phyloP scores from a whole-genome alignment of 2,113 vertebrate genomes.

The Boleophthalmus pectinirostris region DNA sequence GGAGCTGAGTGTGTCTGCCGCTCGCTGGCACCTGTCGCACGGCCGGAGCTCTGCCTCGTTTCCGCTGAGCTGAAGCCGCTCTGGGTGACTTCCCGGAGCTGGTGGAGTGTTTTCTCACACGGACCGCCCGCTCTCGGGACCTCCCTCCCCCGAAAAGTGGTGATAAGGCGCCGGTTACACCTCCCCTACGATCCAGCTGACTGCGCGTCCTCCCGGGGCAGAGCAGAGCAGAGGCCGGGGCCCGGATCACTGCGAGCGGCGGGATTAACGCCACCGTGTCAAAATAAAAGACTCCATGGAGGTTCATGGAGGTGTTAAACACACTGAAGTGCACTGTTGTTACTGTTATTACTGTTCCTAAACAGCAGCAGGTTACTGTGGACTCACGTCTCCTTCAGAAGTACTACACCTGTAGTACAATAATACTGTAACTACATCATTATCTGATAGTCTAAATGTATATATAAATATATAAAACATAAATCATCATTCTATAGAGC shows the following conservation, averaged over 20 bases:
- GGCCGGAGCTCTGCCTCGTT: constrained; percentile 9
- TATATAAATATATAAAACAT: too few species aligned
- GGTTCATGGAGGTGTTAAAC: not conserved
- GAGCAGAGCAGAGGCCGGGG: not conserved
- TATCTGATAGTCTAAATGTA: too few species aligned
- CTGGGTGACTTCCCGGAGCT: constrained; percentile 24
- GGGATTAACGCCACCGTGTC: not conserved
- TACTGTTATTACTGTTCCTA: too few species aligned
- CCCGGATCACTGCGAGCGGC: not conserved
- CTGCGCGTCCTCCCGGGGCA: not conserved
- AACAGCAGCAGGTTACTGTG: too few species aligned
- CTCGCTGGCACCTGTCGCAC: constrained; percentile 40
- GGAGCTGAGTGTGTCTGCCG: not conserved
- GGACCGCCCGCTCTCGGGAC: not conserved
- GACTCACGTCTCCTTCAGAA: too few species aligned
- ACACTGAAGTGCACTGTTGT: too few species aligned
- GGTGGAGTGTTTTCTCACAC: constrained; percentile 13
- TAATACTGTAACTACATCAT: too few species aligned
- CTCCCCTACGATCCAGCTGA: constrained; percentile 11
- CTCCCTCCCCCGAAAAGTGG: constrained; percentile 27
- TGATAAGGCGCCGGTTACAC: constrained; percentile 14
- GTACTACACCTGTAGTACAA: too few species aligned
- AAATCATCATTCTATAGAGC: too few species aligned
- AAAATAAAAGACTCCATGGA: not conserved
- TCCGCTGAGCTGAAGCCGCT: constrained; percentile 28